Conservation (phyloP, 2,888 invertebrate genomes). For the Luffia ferchaultella region DNA sequence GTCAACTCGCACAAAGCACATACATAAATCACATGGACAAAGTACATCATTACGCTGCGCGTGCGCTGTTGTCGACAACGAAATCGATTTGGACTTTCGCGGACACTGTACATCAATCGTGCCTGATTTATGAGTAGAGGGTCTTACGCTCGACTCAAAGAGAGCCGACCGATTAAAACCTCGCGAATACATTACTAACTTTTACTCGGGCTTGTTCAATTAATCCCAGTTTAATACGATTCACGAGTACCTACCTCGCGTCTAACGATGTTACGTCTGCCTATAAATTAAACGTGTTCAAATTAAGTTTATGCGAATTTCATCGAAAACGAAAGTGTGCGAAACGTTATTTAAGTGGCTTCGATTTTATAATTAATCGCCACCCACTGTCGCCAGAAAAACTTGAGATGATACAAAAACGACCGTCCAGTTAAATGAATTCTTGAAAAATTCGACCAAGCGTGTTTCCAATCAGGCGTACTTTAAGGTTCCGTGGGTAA, state of each 20-base stretch:
- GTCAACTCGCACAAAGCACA: no score
- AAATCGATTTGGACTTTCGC: conserved; percentile 35
- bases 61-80: conserved; percentile 7
- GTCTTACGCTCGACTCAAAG: conserved; percentile 18
- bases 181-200: neutral
- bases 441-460: no score
- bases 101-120: conserved; percentile 21
- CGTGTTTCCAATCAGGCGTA: no score
- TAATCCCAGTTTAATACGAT: neutral
- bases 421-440: no score
- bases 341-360: no score
- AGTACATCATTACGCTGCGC: no score
- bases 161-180: conserved; percentile 8
- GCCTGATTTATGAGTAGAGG: conserved; percentile 23
- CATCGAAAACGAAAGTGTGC: neutral
- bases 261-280: neutral
- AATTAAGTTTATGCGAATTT: neutral
- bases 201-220: neutral
- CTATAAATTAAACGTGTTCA: neutral
- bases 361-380: no score
- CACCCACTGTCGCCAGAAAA: no score
- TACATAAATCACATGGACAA: no score
- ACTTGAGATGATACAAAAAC: no score
- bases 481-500: no score
- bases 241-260: neutral